These are phyloP conservation scores for Diceros bicornis DNA, from an alignment of 2,797 vertebrate genomes.

Conservation along the genomic window DNA sequence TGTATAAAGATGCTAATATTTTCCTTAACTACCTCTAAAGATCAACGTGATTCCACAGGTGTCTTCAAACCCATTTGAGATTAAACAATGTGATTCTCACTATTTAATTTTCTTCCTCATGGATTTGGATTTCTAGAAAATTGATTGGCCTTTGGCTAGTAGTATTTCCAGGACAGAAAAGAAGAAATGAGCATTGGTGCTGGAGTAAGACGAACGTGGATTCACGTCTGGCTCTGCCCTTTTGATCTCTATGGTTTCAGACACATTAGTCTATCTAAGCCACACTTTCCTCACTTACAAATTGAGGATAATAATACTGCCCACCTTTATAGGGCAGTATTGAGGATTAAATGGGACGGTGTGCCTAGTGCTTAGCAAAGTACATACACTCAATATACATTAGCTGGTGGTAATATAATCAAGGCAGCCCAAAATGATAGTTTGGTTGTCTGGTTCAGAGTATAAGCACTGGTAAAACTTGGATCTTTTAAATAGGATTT, in stretches of 20 bases:
- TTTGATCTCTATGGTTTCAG: not conserved
- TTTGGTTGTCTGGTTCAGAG: not conserved
- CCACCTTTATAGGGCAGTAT: not conserved
- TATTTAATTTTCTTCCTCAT: constrained; percentile 61
- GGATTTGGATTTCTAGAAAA: constrained; percentile 14
- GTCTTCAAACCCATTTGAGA: constrained; percentile 47
- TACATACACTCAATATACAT: not conserved
- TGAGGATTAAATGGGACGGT: not conserved
- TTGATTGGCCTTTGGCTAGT: not conserved
- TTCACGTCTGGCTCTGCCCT: not conserved
- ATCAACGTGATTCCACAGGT: constrained; percentile 13
- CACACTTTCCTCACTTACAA: not conserved
- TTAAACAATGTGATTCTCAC: constrained; percentile 21
- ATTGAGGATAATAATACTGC: not conserved
- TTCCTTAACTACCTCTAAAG: constrained; percentile 53
- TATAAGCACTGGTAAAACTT: not conserved
- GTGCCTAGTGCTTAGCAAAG: not conserved
- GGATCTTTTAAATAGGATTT: not conserved
- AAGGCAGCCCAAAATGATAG: not conserved
- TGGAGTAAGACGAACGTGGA: not conserved
- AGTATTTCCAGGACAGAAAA: not conserved
- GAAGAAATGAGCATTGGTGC: not conserved
- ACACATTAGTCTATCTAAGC: not conserved
- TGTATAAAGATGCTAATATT: constrained; percentile 53
- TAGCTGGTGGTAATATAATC: not conserved